Conservation (phyloP, 1,140 invertebrate genomes). For the Trypoxylus dichotomus region DNA sequence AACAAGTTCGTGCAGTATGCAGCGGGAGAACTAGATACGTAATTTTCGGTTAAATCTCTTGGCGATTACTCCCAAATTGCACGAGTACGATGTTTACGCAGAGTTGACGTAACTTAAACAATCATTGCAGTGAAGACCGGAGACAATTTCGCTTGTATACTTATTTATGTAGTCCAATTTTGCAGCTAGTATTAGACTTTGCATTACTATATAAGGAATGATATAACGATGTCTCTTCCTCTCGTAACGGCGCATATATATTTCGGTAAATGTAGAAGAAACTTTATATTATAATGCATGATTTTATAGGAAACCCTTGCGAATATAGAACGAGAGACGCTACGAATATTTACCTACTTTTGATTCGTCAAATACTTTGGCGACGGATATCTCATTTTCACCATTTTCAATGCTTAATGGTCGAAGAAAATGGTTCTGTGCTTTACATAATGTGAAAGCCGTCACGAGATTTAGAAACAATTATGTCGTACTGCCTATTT, state of each 20-base stretch:
- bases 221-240: too few species aligned
- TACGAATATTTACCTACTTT: neutral
- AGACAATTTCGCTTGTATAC: neutral
- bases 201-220: neutral
- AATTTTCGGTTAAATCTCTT: conserved; percentile 14
- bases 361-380: neutral
- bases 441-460: neutral
- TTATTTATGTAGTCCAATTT: neutral
- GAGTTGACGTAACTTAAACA: neutral
- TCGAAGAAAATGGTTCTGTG: neutral
- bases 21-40: neutral
- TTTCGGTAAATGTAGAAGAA: too few species aligned
- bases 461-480: neutral
- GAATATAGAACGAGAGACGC: neutral
- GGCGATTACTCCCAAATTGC: conserved; percentile 11
- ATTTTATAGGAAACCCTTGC: neutral
- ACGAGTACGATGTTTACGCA: conserved; percentile 3
- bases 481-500: neutral
- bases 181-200: neutral
- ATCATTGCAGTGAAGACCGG: neutral
- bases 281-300: neutral
- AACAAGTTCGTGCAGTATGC: neutral
- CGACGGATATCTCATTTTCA: neutral
- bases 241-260: too few species aligned
- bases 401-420: neutral